Conservation (phyloP, 2,888 invertebrate genomes). For the Dolichopus griseipennis region DNA sequence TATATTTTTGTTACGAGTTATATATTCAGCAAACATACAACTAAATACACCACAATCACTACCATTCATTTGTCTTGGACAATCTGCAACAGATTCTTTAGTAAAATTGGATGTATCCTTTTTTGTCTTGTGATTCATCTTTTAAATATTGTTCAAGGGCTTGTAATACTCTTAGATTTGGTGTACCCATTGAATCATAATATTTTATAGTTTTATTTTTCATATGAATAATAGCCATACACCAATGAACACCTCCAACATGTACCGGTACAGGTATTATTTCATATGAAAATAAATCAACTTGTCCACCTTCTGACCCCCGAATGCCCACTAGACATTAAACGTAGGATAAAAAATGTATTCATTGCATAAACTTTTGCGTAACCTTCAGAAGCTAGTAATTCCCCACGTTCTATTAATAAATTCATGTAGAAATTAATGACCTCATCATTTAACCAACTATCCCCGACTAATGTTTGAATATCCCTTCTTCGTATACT, state of each 20-base stretch:
- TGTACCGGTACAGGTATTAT: slow-evolving; percentile 87
- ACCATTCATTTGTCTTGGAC: slow-evolving; percentile 93
- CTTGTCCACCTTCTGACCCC: slow-evolving; percentile 85
- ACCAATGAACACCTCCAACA: slow-evolving; percentile 92
- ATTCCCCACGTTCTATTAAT: slow-evolving; percentile 65
- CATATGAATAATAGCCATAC: slow-evolving; percentile 81
- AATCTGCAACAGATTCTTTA: slow-evolving; percentile 60
- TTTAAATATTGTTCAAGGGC: slow-evolving; percentile 67
- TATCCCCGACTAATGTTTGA: slow-evolving; percentile 66
- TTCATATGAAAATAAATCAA: slow-evolving; percentile 71
- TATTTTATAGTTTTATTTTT: slow-evolving; percentile 63
- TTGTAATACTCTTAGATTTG: slow-evolving; percentile 63
- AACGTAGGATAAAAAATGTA: slow-evolving; percentile 89
- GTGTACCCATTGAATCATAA: slow-evolving; percentile 87
- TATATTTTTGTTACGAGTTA: slow-evolving; percentile 64
- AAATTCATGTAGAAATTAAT: slow-evolving; percentile 97
- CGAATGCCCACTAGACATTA: slow-evolving; percentile 67
- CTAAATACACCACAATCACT: slow-evolving; percentile 97
- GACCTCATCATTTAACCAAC: slow-evolving; percentile 94
- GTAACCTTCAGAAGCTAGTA: slow-evolving; percentile 48
- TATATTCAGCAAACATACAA: slow-evolving; percentile 92
- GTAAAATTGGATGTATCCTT: slow-evolving; percentile 66
- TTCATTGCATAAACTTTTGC: slow-evolving; percentile 81
- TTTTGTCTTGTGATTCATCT: slow-evolving; percentile 83
- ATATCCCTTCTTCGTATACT: slow-evolving; percentile 70